Percentiles rank a stretch among this genome's conserved stretches.
These are phyloP conservation scores for Recurvirostra avosetta DNA, from an alignment of 2,113 vertebrate genomes.

Conservation along the genomic window DNA sequence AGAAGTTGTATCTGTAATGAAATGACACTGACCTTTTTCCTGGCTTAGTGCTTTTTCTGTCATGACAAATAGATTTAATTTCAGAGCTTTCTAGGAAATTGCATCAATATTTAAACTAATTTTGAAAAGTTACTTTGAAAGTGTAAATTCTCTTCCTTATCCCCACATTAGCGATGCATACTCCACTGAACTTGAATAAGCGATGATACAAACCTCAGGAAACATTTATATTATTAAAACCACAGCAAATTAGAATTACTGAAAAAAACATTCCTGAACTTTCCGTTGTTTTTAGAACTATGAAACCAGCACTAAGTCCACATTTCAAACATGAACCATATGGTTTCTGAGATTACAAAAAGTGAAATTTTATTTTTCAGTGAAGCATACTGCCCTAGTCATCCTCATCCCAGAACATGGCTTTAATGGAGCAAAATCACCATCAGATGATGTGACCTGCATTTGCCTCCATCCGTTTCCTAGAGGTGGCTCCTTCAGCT, in stretches of 20 bases:
- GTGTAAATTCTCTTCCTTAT: background rate
- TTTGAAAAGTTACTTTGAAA: background rate
- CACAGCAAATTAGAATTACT: background rate
- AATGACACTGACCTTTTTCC: background rate
- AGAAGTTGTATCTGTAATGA: background rate
- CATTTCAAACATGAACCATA: background rate
- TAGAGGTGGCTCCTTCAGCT: background rate
- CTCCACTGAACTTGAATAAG: background rate
- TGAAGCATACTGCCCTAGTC: background rate
- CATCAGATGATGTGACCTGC: no score
- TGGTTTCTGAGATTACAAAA: background rate
- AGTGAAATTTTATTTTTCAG: background rate
- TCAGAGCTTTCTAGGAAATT: background rate
- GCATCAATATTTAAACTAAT: background rate
- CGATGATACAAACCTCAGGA: background rate
- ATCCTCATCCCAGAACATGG: background rate
- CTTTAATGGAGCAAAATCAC: no score
- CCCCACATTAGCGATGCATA: background rate
- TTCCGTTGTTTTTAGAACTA: background rate
- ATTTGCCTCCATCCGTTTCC: accelerated
- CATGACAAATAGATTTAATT: slow-evolving; percentile 5
- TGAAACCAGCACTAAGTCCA: background rate
- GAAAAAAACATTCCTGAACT: background rate
- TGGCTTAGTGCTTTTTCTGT: background rate
- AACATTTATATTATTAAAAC: background rate